A percentile compares a stretch with the other conserved stretches of the same genome.
These are phyloP conservation scores for Poeciliopsis presidionis DNA, from an alignment of 2,797 vertebrate genomes.

Conservation along the genomic window DNA sequence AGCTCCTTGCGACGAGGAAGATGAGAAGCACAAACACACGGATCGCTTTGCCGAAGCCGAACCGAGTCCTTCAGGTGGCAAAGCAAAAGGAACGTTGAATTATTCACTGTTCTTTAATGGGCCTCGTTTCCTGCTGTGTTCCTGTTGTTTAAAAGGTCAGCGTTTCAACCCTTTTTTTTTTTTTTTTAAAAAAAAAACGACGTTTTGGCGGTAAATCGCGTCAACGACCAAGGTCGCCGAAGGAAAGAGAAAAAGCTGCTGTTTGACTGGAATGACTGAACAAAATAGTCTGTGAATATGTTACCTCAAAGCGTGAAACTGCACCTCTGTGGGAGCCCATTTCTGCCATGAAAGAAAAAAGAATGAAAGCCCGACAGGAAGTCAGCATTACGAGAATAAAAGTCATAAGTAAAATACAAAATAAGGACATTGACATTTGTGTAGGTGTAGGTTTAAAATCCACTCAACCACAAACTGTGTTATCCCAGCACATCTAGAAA, in stretches of 20 bases:
- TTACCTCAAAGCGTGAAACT: background rate
- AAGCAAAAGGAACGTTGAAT: background rate
- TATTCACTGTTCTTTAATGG: background rate
- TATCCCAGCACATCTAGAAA: no score
- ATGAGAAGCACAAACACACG: conserved; percentile 6
- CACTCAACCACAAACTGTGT: no score
- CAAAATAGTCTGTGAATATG: background rate
- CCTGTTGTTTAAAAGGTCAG: background rate
- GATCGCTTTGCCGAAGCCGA: accelerated
- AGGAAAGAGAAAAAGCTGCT: background rate
- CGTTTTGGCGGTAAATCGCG: background rate
- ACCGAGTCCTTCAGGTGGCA: background rate
- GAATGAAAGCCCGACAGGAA: no score
- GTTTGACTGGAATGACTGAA: background rate
- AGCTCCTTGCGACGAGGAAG: conserved; percentile 20
- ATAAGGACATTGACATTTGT: background rate
- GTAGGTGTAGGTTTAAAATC: background rate
- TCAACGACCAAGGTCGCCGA: no score
- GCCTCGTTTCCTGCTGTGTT: background rate
- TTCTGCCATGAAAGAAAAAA: no score
- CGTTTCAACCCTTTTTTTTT: background rate
- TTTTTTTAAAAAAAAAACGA: background rate
- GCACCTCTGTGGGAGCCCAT: no score
- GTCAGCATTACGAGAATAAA: no score
- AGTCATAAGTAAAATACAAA: background rate